Percentiles rank a stretch among this genome's conserved stretches.
Conservation (phyloP, 1,140 invertebrate species). For the Phocides pigmalion region DNA sequence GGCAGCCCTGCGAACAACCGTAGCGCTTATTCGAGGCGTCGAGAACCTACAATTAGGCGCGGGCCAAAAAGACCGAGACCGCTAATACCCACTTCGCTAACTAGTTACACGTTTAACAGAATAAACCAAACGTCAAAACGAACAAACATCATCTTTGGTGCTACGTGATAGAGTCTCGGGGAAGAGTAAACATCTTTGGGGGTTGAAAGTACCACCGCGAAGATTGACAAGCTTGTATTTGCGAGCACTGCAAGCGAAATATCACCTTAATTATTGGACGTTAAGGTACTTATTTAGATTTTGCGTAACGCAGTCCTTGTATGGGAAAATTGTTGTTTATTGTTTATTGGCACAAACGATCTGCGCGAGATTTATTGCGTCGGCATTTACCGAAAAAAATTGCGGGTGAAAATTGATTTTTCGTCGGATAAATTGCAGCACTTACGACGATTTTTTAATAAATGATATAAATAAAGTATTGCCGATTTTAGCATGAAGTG, state of each 20-base stretch:
- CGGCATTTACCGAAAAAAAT: slow-evolving; percentile 57
- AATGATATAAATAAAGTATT: slow-evolving; percentile 6
- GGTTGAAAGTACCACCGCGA: slow-evolving; percentile 55
- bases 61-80: slow-evolving; percentile 62
- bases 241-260: slow-evolving; percentile 23
- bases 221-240: slow-evolving; percentile 37
- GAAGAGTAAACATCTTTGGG: slow-evolving; percentile 38
- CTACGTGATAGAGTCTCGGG: slow-evolving; percentile 27
- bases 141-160: slow-evolving; percentile 52
- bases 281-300: slow-evolving; percentile 17
- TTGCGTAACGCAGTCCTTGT: background rate
- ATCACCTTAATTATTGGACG: background rate
- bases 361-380: slow-evolving; percentile 56
- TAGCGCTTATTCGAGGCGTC: slow-evolving; percentile 65
- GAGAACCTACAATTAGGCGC: slow-evolving; percentile 79
- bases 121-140: slow-evolving; percentile 36
- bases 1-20: slow-evolving; percentile 63
- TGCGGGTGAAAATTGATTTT: slow-evolving; percentile 69
- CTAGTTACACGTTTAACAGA: slow-evolving; percentile 63
- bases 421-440: slow-evolving; percentile 29
- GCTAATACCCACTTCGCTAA: slow-evolving; percentile 74
- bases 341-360: slow-evolving; percentile 69
- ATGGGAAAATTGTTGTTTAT: slow-evolving; percentile 67
- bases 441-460: slow-evolving; percentile 17
- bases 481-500: slow-evolving; percentile 6